These are phyloP conservation scores for Carduelis carduelis DNA, from an alignment of 2,797 vertebrate genomes.

Conservation along the genomic window DNA sequence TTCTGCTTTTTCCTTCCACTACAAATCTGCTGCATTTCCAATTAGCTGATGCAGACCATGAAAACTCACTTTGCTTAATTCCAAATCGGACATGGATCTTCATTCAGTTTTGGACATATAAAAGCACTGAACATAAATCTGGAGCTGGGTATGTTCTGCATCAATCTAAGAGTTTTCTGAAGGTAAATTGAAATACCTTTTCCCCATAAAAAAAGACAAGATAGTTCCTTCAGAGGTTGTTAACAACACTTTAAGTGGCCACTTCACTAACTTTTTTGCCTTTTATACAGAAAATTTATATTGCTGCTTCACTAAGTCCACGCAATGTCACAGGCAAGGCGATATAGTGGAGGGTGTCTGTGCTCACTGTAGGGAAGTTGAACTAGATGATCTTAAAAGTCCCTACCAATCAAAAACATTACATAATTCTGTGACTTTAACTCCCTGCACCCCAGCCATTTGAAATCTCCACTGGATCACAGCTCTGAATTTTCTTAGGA, in stretches of 20 bases:
- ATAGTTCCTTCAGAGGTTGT: background rate
- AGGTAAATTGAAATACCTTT: background rate
- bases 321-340: background rate
- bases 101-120: background rate
- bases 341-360: background rate
- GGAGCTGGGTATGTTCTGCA: background rate
- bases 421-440: background rate
- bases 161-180: background rate
- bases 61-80: background rate
- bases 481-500: background rate
- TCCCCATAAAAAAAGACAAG: background rate
- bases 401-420: background rate
- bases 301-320: fast-evolving
- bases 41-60: background rate
- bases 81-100: background rate
- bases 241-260: background rate
- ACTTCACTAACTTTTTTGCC: background rate
- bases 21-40: background rate
- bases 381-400: background rate
- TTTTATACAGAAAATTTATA: background rate
- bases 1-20: background rate
- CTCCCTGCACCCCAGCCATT: background rate
- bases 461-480: background rate
- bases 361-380: background rate
- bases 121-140: background rate